These are phyloP conservation scores for Dipus sagitta DNA, from an alignment of 2,797 vertebrate genomes.

Conservation along the genomic window DNA sequence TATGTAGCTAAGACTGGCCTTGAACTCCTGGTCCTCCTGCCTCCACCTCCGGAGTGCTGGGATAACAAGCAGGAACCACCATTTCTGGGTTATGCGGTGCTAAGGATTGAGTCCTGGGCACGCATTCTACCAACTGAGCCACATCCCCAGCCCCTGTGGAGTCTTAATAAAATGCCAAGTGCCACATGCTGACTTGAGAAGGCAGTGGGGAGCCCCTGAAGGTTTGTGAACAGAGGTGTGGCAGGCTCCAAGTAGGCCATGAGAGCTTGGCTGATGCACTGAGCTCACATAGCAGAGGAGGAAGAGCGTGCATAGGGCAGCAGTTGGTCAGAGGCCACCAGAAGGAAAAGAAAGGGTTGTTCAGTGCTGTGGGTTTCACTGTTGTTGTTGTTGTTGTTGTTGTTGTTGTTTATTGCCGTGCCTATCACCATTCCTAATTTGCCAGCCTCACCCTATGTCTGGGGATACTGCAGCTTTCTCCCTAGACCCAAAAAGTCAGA, in stretches of 20 bases:
- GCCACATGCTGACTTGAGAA: neutral
- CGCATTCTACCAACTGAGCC: neutral
- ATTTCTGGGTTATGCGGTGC: neutral
- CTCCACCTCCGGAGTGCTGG: neutral
- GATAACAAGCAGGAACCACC: neutral
- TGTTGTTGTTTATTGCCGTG: neutral
- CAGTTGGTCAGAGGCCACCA: neutral
- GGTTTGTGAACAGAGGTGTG: neutral
- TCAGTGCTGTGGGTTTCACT: neutral
- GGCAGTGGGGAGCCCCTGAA: conserved; percentile 47
- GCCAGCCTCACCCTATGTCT: neutral
- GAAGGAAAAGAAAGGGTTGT: neutral
- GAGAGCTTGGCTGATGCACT: neutral
- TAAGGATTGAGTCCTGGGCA: neutral
- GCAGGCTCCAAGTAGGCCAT: neutral
- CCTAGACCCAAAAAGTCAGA: neutral
- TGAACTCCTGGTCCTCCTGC: neutral
- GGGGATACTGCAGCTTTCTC: neutral
- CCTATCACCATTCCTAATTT: conserved; percentile 30
- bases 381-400: no score
- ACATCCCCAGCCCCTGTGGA: neutral
- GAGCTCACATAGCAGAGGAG: conserved; percentile 1
- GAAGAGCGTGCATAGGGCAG: neutral
- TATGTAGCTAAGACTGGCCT: neutral
- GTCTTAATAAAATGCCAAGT: conserved; percentile 30